Evolutionary conservation across 2,113 vertebrate genomes (phyloP).

Genomic region (Anguilla japonica): DNA sequence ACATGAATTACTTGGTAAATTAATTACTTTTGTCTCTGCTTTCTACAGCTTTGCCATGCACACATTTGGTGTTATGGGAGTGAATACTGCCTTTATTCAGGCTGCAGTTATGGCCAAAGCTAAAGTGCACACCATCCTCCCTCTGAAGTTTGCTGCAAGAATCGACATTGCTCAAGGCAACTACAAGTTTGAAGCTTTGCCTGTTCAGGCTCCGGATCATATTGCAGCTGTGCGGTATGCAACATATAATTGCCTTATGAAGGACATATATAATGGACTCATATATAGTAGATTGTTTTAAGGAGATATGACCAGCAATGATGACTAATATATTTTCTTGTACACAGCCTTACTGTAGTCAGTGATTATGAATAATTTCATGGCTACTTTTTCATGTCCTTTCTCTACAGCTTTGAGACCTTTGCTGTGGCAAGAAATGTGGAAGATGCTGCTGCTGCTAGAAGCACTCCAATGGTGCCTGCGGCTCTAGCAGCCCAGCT

Average conservation of each 20-base stretch:
- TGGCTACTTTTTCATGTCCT: not conserved
- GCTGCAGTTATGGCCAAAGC: conserved; percentile 64
- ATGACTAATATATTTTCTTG: no score
- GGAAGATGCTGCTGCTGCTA: conserved; percentile 61
- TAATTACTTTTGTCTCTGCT: conserved; percentile 1
- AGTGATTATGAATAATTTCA: no score
- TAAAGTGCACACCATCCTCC: conserved; percentile 53
- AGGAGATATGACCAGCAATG: no score
- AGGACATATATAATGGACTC: not conserved
- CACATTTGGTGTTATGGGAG: conserved; percentile 70
- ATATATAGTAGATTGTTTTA: no score
- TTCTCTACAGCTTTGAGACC: conserved; percentile 65
- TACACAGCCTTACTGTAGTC: no score
- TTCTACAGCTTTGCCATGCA: conserved; percentile 64
- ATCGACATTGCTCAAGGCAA: conserved; percentile 66
- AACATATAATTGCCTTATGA: not conserved
- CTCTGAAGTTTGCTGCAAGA: conserved; percentile 66
- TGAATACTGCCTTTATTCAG: conserved; percentile 77
- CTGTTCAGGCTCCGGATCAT: conserved; percentile 63
- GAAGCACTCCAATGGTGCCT: conserved; percentile 66
- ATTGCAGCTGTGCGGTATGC: conserved; percentile 66
- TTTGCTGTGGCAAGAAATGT: conserved; percentile 73
- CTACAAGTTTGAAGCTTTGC: conserved; percentile 70
- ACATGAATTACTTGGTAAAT: not conserved
- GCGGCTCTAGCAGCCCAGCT: conserved; percentile 15